Conservation (phyloP, 2,113 vertebrate species). For the Herpailurus yagouaroundi region DNA sequence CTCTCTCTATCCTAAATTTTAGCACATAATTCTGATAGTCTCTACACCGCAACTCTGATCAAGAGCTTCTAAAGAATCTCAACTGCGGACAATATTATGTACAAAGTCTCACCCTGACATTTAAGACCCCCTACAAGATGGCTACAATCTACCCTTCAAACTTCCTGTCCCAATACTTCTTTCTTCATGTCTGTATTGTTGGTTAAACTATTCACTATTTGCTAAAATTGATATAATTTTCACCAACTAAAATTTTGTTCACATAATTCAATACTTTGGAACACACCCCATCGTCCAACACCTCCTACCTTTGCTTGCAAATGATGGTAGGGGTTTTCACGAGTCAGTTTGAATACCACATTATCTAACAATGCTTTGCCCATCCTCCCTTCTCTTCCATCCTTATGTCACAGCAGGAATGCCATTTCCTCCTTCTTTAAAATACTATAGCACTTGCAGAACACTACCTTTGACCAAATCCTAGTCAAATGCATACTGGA, state of each 20-base stretch:
- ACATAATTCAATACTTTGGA: background rate
- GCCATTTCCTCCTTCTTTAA: background rate
- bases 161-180: background rate
- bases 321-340: background rate
- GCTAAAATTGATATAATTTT: background rate
- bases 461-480: background rate
- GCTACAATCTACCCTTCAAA: background rate
- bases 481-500: background rate
- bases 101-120: background rate
- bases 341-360: background rate
- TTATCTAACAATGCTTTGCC: background rate
- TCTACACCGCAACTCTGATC: constrained; percentile 40
- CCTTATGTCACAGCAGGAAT: background rate
- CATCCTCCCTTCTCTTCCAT: background rate
- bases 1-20: background rate
- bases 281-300: background rate
- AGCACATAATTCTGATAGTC: background rate
- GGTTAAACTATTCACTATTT: background rate
- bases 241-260: background rate
- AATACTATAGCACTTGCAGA: background rate
- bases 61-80: background rate
- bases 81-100: background rate
- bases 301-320: background rate
- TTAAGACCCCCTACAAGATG: background rate
- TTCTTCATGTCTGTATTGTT: background rate